These are phyloP conservation scores for Whitmania pigra DNA, from an alignment of 1,140 invertebrate species.

Conservation along the genomic window DNA sequence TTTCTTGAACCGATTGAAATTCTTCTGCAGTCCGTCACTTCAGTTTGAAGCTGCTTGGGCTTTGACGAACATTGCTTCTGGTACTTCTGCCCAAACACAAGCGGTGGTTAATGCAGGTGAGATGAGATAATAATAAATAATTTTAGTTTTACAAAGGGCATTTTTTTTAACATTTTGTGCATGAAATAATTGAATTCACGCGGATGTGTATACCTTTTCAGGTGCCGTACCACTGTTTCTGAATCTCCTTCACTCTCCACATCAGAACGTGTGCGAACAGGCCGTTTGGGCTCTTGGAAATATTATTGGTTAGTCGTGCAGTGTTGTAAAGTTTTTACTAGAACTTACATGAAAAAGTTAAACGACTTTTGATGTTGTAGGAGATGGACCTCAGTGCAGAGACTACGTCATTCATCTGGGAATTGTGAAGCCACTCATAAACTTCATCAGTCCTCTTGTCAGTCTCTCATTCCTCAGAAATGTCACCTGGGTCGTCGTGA, in stretches of 20 bases:
- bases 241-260: conserved; percentile 69
- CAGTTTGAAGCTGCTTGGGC: conserved; percentile 99
- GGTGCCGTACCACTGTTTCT: conserved; percentile 91
- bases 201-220: conserved; percentile 32
- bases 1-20: no score
- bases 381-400: conserved; percentile 42
- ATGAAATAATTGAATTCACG: not conserved
- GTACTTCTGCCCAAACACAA: conserved; percentile 87
- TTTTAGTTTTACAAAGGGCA: no score
- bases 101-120: conserved; percentile 70
- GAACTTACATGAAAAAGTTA: conserved; percentile 1
- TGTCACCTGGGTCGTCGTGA: conserved; percentile 44
- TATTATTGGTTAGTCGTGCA: conserved; percentile 76
- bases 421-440: conserved; percentile 39
- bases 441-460: conserved; percentile 39
- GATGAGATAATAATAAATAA: not conserved
- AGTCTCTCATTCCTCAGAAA: conserved; percentile 41
- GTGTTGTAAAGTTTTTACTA: conserved; percentile 25
- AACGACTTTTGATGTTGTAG: conserved; percentile 25
- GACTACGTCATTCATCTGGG: conserved; percentile 41
- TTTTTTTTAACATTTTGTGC: not conserved
- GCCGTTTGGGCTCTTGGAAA: conserved; percentile 97
- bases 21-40: conserved; percentile 59
- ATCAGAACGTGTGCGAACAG: conserved; percentile 97
- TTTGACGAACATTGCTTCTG: conserved; percentile 94